Conservation (phyloP, 2,113 vertebrate genomes). For the Hipposideros armiger region DNA sequence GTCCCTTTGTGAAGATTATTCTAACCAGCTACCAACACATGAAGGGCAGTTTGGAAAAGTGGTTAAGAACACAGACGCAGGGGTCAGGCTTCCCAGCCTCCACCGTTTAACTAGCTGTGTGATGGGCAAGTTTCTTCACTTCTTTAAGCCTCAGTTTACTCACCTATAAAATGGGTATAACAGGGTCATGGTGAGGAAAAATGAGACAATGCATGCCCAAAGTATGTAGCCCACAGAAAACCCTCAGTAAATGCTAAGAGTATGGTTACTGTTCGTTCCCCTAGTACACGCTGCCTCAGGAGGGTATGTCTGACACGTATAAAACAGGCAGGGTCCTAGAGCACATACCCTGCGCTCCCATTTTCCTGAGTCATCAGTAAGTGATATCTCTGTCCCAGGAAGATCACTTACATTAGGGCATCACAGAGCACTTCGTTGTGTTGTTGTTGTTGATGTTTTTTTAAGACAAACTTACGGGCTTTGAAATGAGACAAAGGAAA, state of each 20-base stretch:
- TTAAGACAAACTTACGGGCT: background rate
- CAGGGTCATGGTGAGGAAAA: background rate
- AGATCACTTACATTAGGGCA: background rate
- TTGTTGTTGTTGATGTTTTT: background rate
- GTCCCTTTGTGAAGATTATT: background rate
- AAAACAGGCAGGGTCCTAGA: background rate
- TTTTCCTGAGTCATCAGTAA: background rate
- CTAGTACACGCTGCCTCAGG: background rate
- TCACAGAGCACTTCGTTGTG: background rate
- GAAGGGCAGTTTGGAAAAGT: background rate
- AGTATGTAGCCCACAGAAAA: background rate
- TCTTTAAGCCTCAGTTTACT: slow-evolving; percentile 14
- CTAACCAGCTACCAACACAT: background rate
- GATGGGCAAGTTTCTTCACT: background rate
- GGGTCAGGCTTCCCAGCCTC: background rate
- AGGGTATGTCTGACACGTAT: background rate
- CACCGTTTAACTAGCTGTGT: background rate
- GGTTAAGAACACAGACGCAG: background rate
- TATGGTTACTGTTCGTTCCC: background rate
- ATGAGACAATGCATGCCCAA: background rate
- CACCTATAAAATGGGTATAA: background rate
- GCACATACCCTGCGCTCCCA: background rate
- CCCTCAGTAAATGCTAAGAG: background rate
- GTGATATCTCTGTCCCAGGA: background rate
- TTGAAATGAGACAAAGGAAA: slow-evolving; percentile 63